phyloP scores from a whole-genome alignment of 2,797 vertebrate species.

The Pterois miles region DNA sequence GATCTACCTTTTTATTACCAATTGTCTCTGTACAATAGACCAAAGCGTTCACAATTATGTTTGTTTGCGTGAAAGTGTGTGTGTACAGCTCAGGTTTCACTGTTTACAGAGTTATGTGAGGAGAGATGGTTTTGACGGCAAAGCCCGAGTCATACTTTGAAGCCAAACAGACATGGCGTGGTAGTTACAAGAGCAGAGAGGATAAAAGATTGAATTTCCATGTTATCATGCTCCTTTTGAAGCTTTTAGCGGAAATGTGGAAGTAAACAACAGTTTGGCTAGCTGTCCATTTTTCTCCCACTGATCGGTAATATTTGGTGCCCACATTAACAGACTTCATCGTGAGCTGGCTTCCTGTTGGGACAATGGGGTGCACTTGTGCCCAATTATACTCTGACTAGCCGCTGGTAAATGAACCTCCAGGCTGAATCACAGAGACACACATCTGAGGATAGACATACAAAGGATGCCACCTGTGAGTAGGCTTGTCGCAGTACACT shows the following conservation, averaged over 20 bases:
- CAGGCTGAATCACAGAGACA: slow-evolving; percentile 45
- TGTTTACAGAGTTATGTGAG: slow-evolving; percentile 10
- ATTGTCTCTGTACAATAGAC: background rate
- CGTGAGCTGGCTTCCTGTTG: slow-evolving; percentile 44
- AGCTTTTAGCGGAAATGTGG: slow-evolving; percentile 48
- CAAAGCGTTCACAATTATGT: background rate
- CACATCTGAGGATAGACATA: background rate
- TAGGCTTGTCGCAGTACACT: no score
- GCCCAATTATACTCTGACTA: slow-evolving; percentile 66
- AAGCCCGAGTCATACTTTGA: slow-evolving; percentile 36
- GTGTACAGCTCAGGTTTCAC: background rate
- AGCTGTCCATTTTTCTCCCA: slow-evolving; percentile 18
- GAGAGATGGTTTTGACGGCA: background rate
- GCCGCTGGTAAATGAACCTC: slow-evolving; percentile 48
- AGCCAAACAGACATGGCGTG: slow-evolving; percentile 22
- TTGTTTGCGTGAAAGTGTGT: background rate
- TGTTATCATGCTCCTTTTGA: slow-evolving; percentile 30
- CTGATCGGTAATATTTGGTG: slow-evolving; percentile 36
- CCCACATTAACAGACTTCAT: slow-evolving; percentile 47
- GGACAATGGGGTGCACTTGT: slow-evolving; percentile 62
- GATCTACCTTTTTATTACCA: slow-evolving; percentile 13
- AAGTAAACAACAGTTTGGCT: slow-evolving; percentile 61
- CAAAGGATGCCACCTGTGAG: slow-evolving; percentile 35
- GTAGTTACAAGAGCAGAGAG: slow-evolving; percentile 15
- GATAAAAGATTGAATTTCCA: slow-evolving; percentile 30